Percentiles rank a stretch among this genome's conserved stretches.
phyloP scores from a whole-genome alignment of 1,140 invertebrate genomes.

The Heliconius hermathena region DNA sequence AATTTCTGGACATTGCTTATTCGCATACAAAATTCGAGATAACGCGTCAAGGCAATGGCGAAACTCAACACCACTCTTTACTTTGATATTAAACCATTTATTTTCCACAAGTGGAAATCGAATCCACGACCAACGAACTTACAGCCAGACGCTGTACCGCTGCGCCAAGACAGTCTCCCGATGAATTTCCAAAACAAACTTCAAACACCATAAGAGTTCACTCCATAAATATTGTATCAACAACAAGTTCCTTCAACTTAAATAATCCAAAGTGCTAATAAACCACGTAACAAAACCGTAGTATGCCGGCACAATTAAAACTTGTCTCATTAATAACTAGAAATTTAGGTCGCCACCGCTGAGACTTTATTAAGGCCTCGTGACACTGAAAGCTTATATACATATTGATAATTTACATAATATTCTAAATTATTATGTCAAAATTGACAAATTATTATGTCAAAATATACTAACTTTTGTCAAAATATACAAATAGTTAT shows the following conservation, averaged over 20 bases:
- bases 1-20: no score
- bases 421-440: neutral
- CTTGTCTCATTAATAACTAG: conserved; percentile 60
- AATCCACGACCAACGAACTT: neutral
- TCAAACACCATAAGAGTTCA: neutral
- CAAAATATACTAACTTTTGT: neutral
- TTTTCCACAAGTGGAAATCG: neutral
- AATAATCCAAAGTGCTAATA: conserved; percentile 37
- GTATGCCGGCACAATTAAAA: conserved; percentile 55
- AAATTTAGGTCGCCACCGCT: conserved; percentile 49
- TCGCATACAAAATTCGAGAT: no score
- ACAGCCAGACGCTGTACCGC: no score
- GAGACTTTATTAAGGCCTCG: conserved; percentile 40
- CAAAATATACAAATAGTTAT: no score
- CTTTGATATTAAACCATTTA: no score
- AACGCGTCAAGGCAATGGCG: no score
- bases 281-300: conserved; percentile 39
- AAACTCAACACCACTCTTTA: no score
- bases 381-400: conserved; percentile 24
- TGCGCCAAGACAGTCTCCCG: no score
- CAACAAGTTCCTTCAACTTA: conserved; percentile 20
- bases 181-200: neutral
- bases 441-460: neutral
- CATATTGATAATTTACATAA: neutral
- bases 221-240: neutral